Evolutionary conservation across 2,113 vertebrate genomes (phyloP).

Genomic region (Carlito syrichta): DNA sequence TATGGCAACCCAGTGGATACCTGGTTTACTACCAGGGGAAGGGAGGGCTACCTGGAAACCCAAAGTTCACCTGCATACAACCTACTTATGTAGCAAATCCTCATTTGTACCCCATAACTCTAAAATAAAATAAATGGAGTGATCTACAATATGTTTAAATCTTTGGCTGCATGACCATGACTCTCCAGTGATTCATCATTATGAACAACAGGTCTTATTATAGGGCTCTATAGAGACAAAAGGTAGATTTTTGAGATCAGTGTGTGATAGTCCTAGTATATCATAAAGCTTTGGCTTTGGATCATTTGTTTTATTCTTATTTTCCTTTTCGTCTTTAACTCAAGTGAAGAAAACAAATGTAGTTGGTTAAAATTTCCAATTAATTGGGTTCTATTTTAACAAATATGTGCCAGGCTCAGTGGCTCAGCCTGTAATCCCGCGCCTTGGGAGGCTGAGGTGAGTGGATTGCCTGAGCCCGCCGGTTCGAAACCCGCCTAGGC

Average conservation of each 20-base stretch:
- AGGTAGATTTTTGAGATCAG: not conserved
- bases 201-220: not conserved
- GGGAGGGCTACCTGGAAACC: no score
- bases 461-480: no score
- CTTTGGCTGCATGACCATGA: not conserved
- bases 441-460: no score
- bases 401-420: no score
- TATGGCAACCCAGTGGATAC: no score
- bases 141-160: not conserved
- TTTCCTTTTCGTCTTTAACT: slow-evolving; percentile 7
- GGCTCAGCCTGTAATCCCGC: no score
- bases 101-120: no score
- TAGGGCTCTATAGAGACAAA: not conserved
- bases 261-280: not conserved
- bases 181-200: not conserved
- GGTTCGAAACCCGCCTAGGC: no score
- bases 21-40: no score
- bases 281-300: not conserved
- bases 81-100: no score
- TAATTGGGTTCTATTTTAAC: not conserved
- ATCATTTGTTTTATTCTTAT: not conserved
- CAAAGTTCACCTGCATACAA: no score
- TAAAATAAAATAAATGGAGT: not conserved
- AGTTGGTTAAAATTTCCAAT: not conserved
- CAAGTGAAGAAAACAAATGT: not conserved